Base-by-base conservation (phyloP, 2,113 vertebrate genomes). In the Podarcis muralis region DNA sequence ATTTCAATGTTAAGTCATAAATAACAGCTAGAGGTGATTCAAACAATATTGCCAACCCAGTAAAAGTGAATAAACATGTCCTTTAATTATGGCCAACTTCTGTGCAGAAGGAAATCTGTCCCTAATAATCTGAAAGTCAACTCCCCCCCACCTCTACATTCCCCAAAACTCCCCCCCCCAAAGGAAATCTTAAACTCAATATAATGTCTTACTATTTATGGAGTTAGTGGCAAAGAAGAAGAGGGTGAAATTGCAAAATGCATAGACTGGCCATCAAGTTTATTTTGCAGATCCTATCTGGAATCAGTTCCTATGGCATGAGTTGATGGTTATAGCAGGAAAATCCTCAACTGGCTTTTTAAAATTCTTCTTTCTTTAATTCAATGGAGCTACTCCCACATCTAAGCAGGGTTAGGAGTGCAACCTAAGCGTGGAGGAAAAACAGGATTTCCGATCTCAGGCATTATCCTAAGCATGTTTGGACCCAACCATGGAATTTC, bases 1-100 rank as follows among this genome's bases (percentile, higher is more conserved):
- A 69, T 37, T 53, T 69, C 72, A 77, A 11, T 53, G 32, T 76
- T 27, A 35, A 77, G 81, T 88, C 59, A 75, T 83, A 83, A 88
- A 83, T 53, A 77, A 35, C 57, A 66, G 53, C 57, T 13, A 65
- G 22, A 79, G 69, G 78, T 82, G 79, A 62, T 87, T 81, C 69
- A 72, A 37, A 75, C 62, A 83, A 4, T 37, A 32, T 32, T 81
- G 75, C 27, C 57, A 65, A 15, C 27, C 59, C 37, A 23, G 16
- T 32, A 68, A 68, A 48, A 48, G 22, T 68, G 62, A 66, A 77
- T 32, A 86, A 86, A 72, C 23, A 74, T 15, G 27, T 78, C 16
- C 11, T 32, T 30, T 78, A 78, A 78, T 86, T 86, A 68, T 48
- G 62, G n/a, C 48, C 53, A 35, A 35, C 11, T 53, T 84, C n/a